Evolutionary conservation across 2,888 invertebrate species (phyloP).

Genomic region (Pomacea canaliculata): DNA sequence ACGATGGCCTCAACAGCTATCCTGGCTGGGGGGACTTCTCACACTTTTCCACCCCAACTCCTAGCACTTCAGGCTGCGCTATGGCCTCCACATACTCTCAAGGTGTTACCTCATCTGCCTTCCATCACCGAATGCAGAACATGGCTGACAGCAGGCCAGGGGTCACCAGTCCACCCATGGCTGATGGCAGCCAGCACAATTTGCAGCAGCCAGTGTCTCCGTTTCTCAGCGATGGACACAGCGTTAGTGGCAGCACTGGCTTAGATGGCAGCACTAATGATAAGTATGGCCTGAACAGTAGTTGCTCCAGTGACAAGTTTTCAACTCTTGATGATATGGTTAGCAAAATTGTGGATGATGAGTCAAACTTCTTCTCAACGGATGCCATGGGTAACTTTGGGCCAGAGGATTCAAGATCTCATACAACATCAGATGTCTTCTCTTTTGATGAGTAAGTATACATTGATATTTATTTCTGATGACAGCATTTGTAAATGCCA

Average conservation of each 20-base stretch:
- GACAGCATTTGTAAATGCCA: too few species aligned
- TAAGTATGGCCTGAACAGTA: conserved; percentile 39
- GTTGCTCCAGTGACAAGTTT: conserved; percentile 54
- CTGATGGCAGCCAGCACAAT: neutral
- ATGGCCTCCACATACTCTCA: neutral
- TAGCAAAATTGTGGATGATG: conserved; percentile 62
- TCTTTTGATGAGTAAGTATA: conserved; percentile 43
- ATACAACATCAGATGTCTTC: conserved; percentile 38
- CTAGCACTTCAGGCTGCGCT: neutral
- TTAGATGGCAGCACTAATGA: conserved; percentile 10
- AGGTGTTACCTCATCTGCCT: neutral
- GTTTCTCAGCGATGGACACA: neutral
- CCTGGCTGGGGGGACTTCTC: conserved; percentile 24
- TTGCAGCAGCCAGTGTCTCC: conserved; percentile 12
- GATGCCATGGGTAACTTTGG: conserved; percentile 27
- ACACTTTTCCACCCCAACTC: conserved; percentile 2
- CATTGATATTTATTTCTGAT: neutral
- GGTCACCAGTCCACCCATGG: neutral
- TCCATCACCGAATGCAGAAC: neutral
- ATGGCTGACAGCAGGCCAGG: neutral
- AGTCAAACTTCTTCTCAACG: conserved; percentile 49
- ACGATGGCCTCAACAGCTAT: conserved; percentile 23
- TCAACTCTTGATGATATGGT: conserved; percentile 63
- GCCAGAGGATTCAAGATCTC: conserved; percentile 18
- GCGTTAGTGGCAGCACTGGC: neutral